Conservation (phyloP, 2,797 vertebrate genomes). For the Chrysocyon brachyurus region DNA sequence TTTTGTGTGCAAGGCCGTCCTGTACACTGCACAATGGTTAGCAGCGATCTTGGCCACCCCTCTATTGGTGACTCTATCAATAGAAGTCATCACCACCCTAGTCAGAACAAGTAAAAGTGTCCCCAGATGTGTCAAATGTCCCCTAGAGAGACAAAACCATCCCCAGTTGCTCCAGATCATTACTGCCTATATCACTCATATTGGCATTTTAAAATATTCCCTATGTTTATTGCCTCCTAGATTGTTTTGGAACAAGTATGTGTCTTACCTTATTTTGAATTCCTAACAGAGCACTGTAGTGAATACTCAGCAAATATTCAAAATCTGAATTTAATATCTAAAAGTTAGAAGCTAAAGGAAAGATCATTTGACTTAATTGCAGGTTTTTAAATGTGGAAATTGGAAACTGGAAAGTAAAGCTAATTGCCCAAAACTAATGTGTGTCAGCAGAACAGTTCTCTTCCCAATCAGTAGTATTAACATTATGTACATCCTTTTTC, state of each 20-base stretch:
- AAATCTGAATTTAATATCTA: slow-evolving; percentile 6
- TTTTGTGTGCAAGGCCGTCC: neutral
- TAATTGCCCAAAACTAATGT: neutral
- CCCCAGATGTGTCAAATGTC: neutral
- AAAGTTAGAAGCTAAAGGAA: slow-evolving; percentile 6
- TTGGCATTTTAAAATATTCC: neutral
- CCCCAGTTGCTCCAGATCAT: neutral
- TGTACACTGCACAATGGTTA: neutral
- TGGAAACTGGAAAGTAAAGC: slow-evolving; percentile 11
- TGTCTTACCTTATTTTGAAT: neutral
- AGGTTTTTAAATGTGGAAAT: slow-evolving; percentile 4
- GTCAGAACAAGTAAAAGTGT: neutral
- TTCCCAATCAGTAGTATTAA: neutral
- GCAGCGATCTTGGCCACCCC: neutral
- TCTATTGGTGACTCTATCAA: neutral
- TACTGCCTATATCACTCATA: neutral
- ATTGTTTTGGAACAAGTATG: neutral
- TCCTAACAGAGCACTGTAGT: neutral
- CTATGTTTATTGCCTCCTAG: neutral
- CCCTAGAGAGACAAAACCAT: neutral
- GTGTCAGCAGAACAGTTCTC: neutral
- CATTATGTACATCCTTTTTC: neutral
- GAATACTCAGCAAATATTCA: neutral
- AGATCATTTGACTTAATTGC: neutral
- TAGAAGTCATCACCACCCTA: neutral